Percentiles rank a stretch among this genome's conserved stretches.
These are phyloP conservation scores for Phthorimaea operculella DNA, from an alignment of 1,140 invertebrate species.

Conservation along the genomic window DNA sequence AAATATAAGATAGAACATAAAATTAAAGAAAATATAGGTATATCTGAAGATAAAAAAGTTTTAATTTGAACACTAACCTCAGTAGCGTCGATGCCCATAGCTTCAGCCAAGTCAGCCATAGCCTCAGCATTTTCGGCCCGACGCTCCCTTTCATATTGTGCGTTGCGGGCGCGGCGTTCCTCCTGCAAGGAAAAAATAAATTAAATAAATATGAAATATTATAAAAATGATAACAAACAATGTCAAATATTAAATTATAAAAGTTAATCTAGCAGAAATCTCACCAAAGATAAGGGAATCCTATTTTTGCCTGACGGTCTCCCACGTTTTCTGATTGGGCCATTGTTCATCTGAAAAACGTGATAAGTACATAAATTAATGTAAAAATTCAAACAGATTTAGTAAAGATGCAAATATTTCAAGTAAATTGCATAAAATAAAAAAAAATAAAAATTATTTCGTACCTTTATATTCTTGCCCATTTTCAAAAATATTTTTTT, in stretches of 20 bases:
- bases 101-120: background rate
- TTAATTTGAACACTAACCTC: too few relatives aligned
- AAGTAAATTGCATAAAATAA: too few relatives aligned
- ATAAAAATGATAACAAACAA: background rate
- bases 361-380: too few relatives aligned
- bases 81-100: background rate
- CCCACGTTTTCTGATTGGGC: background rate
- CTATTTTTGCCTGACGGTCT: background rate
- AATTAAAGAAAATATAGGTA: too few relatives aligned
- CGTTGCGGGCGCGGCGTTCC: background rate
- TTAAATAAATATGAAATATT: too few relatives aligned
- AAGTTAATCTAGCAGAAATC: background rate
- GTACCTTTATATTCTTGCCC: too few relatives aligned
- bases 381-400: too few relatives aligned
- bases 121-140: background rate
- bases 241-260: background rate
- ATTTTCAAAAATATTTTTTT: too few relatives aligned
- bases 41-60: too few relatives aligned
- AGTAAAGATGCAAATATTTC: too few relatives aligned
- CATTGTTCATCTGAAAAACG: background rate
- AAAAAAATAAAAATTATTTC: too few relatives aligned
- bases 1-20: too few relatives aligned
- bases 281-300: background rate
- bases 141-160: background rate
- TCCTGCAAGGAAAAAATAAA: background rate